Percentiles rank a stretch among this genome's conserved stretches.
Conservation (phyloP, 2,797 vertebrate species). For the Etheostoma nigrum region DNA sequence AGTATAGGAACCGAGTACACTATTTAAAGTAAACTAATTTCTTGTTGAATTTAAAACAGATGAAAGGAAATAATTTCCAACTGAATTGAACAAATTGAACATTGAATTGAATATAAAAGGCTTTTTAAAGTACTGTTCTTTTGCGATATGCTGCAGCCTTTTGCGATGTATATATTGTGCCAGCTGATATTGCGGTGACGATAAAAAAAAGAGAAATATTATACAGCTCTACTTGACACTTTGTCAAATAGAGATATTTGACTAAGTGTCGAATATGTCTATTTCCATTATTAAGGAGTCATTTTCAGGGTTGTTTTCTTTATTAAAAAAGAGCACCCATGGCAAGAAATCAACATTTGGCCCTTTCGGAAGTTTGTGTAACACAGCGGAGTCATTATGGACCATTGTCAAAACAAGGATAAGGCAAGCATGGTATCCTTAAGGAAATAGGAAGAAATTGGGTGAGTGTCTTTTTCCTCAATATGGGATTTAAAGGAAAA, state of each 20-base stretch:
- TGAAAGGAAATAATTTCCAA: no score
- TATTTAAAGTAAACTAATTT: no score
- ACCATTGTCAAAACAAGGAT: slow-evolving; percentile 69
- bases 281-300: slow-evolving; percentile 14
- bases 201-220: no score
- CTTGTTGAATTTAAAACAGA: no score
- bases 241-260: slow-evolving; percentile 28
- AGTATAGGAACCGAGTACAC: no score
- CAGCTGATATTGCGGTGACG: no score
- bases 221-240: not conserved
- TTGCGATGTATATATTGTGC: no score
- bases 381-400: slow-evolving; percentile 83
- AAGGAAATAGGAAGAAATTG: slow-evolving; percentile 38
- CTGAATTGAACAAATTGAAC: no score
- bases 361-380: slow-evolving; percentile 75
- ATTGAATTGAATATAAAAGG: no score
- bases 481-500: slow-evolving; percentile 25
- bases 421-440: slow-evolving; percentile 60
- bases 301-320: slow-evolving; percentile 47
- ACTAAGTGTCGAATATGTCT: not conserved
- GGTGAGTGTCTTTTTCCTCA: slow-evolving; percentile 19
- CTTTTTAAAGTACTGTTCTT: no score
- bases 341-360: slow-evolving; percentile 68
- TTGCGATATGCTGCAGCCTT: no score
- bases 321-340: slow-evolving; percentile 41